Evolutionary conservation across 2,113 vertebrate species (phyloP).

Genomic region (Lynx canadensis): DNA sequence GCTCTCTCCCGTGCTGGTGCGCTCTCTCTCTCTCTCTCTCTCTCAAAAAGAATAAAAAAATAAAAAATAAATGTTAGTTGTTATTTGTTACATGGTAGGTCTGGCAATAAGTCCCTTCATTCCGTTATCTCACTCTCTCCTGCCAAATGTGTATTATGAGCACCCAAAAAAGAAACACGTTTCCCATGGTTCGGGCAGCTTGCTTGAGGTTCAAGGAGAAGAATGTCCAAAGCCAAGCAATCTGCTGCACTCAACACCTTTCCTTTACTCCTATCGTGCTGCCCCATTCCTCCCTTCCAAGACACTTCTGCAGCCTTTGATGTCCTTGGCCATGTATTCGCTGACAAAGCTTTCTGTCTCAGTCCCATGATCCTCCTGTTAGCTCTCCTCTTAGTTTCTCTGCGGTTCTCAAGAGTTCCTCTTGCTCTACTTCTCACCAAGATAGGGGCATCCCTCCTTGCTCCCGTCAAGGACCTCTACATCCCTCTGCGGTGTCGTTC

Average conservation of each 20-base stretch:
- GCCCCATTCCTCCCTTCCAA: background rate
- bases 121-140: background rate
- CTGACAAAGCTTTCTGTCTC: background rate
- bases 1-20: too few relatives aligned
- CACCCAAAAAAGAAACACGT: background rate
- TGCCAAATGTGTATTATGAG: background rate
- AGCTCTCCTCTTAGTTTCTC: background rate
- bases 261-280: background rate
- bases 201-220: background rate
- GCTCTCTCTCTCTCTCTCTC: too few relatives aligned
- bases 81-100: background rate
- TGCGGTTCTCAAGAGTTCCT: background rate
- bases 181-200: background rate
- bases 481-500: background rate
- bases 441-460: background rate
- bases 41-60: too few relatives aligned
- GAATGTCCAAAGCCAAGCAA: background rate
- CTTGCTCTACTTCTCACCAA: background rate
- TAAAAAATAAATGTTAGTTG: background rate
- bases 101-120: background rate
- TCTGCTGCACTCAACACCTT: background rate
- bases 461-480: background rate
- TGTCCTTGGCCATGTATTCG: background rate
- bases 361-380: background rate
- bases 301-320: background rate